phyloP scores from a whole-genome alignment of 2,888 invertebrate species.

The Dusona sp. region DNA sequence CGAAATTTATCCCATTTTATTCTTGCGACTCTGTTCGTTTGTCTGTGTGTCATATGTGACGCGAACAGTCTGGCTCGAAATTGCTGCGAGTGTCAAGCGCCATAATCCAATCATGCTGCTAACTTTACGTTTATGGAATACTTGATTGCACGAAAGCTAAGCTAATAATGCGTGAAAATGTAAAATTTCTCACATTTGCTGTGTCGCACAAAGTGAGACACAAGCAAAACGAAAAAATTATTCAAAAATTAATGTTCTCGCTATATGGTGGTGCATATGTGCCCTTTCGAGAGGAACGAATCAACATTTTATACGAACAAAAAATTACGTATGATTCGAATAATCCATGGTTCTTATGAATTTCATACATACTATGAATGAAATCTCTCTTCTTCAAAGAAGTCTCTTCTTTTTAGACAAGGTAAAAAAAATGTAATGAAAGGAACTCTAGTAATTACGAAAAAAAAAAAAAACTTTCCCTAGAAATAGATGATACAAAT shows the following conservation, averaged over 20 bases:
- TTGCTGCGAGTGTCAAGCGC: conserved; percentile 41
- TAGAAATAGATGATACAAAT: too few species aligned
- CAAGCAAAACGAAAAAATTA: not conserved
- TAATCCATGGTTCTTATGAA: not conserved
- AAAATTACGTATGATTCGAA: not conserved
- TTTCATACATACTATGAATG: not conserved
- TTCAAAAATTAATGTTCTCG: not conserved
- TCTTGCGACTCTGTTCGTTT: conserved; percentile 4
- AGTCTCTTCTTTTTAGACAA: not conserved
- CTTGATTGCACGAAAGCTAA: conserved; percentile 38
- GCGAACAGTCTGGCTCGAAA: conserved; percentile 18
- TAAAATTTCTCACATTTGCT: conserved; percentile 3
- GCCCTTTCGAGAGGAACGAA: not conserved
- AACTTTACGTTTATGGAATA: conserved; percentile 51
- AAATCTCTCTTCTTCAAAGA: too few species aligned
- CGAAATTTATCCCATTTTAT: conserved; percentile 26
- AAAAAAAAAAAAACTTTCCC: too few species aligned
- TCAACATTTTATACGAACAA: not conserved
- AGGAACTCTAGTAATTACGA: not conserved
- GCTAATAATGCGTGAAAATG: conserved; percentile 6
- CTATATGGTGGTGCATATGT: not conserved
- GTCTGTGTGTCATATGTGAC: conserved; percentile 47
- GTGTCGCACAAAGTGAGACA: not conserved
- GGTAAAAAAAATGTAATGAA: not conserved
- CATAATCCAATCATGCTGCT: conserved; percentile 43